Evolutionary conservation across 2,797 vertebrate species (phyloP), one percentile per base, ranked within the genome.

Genomic region (Furcifer pardalis): DNA sequence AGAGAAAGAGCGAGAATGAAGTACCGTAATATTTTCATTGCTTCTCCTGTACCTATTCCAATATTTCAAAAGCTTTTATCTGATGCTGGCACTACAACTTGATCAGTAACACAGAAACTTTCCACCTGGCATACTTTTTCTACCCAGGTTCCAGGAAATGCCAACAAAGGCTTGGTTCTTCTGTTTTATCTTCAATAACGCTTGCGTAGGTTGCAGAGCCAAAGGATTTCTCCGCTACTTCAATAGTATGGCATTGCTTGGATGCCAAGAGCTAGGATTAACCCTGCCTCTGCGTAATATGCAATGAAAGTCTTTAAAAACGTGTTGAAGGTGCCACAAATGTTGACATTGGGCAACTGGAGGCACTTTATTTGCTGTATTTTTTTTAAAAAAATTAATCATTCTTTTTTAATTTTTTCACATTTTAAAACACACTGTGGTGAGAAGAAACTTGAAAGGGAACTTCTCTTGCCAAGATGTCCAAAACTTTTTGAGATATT

Each of bases 91-190:
- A 77, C 76, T 63, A 65, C 1, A 27, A 35, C 42, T 83, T 86
- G 91, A 93, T 93, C 92, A 92, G 78, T 82, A 85, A 84, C 65
- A 60, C 84, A 89, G 82, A 91, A 93, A 92, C 82, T 91, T 93
- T 91, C 89, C 91, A 86, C 68, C 80, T 79, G 0, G 12, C 83
- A 74, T 37, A 71, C 71, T 91, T 93, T 90, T 79, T 66, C 78
- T 80, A 44, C 65, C n/a, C 0, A 1, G 23, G 27, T 75, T 88
- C 79, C 82, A 79, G 9, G 40, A 0, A 83, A 0, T 63, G 77
- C 84, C 85, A 56, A 76, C 83, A 85, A 79, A 88, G 83, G 5
- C 56, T 75, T 78, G 0, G 0, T 1, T 0, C 85, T 89, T 1
- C 0, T 25, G 82, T 52, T 78, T 71, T 86, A 86, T 73, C 21